Percentiles rank a stretch among this genome's conserved stretches.
Evolutionary conservation across 2,797 vertebrate species (phyloP).

Genomic region (Ara ararauna): DNA sequence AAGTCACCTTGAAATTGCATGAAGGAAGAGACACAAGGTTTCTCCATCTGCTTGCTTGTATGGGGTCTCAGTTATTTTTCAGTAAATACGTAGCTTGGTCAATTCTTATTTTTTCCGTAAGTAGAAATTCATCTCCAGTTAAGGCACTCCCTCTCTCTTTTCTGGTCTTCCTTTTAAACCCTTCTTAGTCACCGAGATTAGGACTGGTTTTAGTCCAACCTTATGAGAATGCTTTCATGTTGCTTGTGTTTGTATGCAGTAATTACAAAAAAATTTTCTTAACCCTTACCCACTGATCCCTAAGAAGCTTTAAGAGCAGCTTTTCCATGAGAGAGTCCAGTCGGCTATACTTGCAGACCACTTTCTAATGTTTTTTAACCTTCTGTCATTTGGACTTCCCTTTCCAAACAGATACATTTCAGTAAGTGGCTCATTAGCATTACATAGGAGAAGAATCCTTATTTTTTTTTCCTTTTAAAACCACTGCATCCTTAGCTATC

Average conservation of each 20-base stretch:
- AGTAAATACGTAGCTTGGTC: neutral
- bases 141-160: neutral
- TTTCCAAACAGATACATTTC: slow-evolving; percentile 76
- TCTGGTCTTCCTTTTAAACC: neutral
- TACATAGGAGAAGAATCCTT: slow-evolving; percentile 62
- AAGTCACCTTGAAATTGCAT: neutral
- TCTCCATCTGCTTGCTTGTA: neutral
- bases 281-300: slow-evolving; percentile 45
- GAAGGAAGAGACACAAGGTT: neutral
- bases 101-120: neutral
- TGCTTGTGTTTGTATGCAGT: slow-evolving; percentile 26
- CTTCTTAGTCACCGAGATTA: neutral
- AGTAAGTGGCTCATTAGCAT: slow-evolving; percentile 81
- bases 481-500: slow-evolving; percentile 59
- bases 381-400: slow-evolving; percentile 64
- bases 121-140: neutral
- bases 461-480: slow-evolving; percentile 45
- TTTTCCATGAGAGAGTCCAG: slow-evolving; percentile 58
- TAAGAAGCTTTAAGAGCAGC: slow-evolving; percentile 47
- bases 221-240: slow-evolving; percentile 35
- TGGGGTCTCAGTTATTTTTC: neutral
- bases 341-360: slow-evolving; percentile 33
- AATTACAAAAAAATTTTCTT: slow-evolving; percentile 48
- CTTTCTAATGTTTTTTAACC: slow-evolving; percentile 75
- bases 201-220: neutral